Base-by-base conservation (phyloP, 2,888 invertebrate genomes). In the Eurytoma californica region DNA sequence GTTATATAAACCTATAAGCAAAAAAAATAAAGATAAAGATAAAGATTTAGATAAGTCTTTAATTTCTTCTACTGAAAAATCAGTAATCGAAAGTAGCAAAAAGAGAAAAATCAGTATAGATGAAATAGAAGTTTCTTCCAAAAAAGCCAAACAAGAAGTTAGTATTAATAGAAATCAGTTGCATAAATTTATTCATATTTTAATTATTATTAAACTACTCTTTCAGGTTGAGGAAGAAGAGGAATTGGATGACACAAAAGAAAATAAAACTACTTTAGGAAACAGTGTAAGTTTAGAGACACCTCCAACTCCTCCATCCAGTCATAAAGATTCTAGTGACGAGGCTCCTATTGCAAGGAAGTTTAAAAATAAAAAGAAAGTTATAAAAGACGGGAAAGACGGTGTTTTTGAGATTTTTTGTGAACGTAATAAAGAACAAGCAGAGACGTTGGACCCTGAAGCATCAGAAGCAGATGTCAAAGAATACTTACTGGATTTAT, bases 391-490 rank as follows among this genome's bases (percentile, higher is more conserved):
- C 12, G 82, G 85, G 53, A 80, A 82, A 30, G 85, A 87, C 14
- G 86, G 86, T 14, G 91, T 92, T 67, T 93, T 92, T 80, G 85
- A 92, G 16, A 89, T 92, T 82, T 92, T 92, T 86, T 85, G 91
- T 47, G 91, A 92, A 82, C 82, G 91, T 30, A 91, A 90, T 83
- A 91, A 91, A 84, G 92, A 92, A 82, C 85, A 88, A 28, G 84
- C 92, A 14, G 90, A 91, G 69, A 91, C 92, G 66, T 91, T 92
- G 82, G 90, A 92, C 85, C 92, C 93, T 1, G 90, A 92, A 61
- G 86, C 92, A 12, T 88, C 90, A 0, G 88, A 90, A 60, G 88
- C 90, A 0, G 92, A 92, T 83, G 89, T 92, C 9, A 87, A 89
- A 53, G 85, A 85, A 12, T 92, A 92, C 85, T 87, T 92, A 60